A percentile compares a stretch with the other conserved stretches of the same genome.
Conservation (phyloP, 2,888 invertebrate species). For the Teleiodes luculella region DNA sequence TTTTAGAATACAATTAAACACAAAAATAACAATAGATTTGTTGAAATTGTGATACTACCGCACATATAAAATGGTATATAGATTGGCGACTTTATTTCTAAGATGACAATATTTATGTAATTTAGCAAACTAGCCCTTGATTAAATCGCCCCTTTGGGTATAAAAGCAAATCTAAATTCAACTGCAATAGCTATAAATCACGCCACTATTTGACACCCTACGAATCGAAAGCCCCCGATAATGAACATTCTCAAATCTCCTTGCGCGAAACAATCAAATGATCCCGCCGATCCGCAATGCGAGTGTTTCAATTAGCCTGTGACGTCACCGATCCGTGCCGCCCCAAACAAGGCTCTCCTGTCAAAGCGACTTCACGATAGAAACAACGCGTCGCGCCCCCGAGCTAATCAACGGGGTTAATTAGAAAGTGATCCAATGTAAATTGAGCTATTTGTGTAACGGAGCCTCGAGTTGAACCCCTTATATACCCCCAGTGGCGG, state of each 20-base stretch:
- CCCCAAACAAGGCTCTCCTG: neutral
- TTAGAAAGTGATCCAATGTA: conserved; percentile 20
- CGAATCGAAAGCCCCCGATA: too few species aligned
- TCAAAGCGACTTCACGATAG: conserved; percentile 11
- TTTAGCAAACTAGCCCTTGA: too few species aligned
- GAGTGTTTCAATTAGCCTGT: neutral
- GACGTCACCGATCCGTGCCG: neutral
- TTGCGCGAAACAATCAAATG: neutral
- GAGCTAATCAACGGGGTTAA: conserved; percentile 18
- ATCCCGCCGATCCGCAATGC: neutral
- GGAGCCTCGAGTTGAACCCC: conserved; percentile 12
- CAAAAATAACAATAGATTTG: too few species aligned
- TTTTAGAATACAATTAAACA: too few species aligned
- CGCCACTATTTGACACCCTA: too few species aligned
- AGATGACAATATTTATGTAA: too few species aligned
- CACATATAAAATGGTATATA: too few species aligned
- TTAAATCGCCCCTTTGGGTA: too few species aligned
- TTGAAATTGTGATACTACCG: too few species aligned
- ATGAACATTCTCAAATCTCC: neutral
- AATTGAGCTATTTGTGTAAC: conserved; percentile 20
- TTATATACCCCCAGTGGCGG: conserved; percentile 13
- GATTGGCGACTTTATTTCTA: too few species aligned
- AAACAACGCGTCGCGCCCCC: conserved; percentile 2
- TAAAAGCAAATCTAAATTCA: too few species aligned
- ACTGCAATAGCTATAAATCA: too few species aligned